Percentiles rank a stretch among this genome's conserved stretches.
Evolutionary conservation across 1,140 invertebrate species (phyloP).

Genomic region (Rhynchophorus ferrugineus): DNA sequence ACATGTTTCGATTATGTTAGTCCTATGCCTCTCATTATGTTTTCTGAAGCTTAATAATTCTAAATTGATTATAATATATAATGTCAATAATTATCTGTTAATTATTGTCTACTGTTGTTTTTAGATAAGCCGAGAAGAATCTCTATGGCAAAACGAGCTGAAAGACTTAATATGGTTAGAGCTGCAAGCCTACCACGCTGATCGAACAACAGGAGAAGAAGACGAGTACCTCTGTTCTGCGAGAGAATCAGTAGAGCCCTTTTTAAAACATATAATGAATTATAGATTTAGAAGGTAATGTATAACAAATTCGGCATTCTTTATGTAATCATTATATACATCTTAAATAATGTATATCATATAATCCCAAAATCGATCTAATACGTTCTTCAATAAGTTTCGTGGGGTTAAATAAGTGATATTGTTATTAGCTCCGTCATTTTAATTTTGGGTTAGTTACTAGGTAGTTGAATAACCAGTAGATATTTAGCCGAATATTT

Average conservation of each 20-base stretch:
- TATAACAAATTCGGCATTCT: no score
- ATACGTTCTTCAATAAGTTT: no score
- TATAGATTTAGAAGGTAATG: constrained; percentile 48
- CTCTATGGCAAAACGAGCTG: constrained; percentile 77
- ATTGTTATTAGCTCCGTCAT: no score
- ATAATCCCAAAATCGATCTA: no score
- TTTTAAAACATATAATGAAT: constrained; percentile 68
- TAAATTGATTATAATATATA: constrained; percentile 5
- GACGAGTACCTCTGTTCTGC: constrained; percentile 68
- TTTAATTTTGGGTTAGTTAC: no score
- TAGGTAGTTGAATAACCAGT: no score
- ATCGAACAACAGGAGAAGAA: constrained; percentile 62
- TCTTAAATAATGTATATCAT: no score
- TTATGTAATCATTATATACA: no score
- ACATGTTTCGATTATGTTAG: no score
- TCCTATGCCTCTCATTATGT: no score
- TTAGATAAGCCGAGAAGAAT: constrained; percentile 74
- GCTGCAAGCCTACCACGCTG: constrained; percentile 73
- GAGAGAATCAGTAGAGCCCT: constrained; percentile 57
- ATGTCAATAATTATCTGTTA: not conserved
- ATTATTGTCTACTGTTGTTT: constrained; percentile 11
- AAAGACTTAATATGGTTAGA: constrained; percentile 88
- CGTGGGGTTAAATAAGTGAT: no score
- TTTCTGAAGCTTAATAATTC: not conserved
- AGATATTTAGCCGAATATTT: no score